Evolutionary conservation across 2,888 invertebrate genomes (phyloP).

Genomic region (Epicampocera succincta): DNA sequence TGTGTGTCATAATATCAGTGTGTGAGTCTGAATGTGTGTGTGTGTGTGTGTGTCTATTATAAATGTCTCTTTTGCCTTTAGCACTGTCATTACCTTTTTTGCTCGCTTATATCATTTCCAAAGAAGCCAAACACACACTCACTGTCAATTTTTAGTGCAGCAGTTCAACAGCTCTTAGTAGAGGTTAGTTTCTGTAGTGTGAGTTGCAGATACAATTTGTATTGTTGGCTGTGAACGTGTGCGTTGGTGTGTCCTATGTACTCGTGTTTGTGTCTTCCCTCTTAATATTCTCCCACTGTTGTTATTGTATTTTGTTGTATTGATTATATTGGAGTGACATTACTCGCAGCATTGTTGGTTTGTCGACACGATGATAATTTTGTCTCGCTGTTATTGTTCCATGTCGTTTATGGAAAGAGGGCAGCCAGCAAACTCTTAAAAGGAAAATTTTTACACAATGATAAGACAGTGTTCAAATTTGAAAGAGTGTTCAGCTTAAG

Average conservation of each 20-base stretch:
- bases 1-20: slow-evolving; percentile 48
- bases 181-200: slow-evolving; percentile 44
- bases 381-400: slow-evolving; percentile 20
- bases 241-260: neutral
- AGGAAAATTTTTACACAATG: neutral
- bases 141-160: neutral
- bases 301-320: slow-evolving; percentile 17
- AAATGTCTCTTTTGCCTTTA: slow-evolving; percentile 69
- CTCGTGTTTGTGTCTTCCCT: slow-evolving; percentile 1
- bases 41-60: slow-evolving; percentile 38
- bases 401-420: neutral
- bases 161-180: slow-evolving; percentile 48
- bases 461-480: too few species aligned
- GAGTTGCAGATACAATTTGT: slow-evolving; percentile 30
- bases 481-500: neutral
- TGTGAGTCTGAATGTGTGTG: slow-evolving; percentile 53
- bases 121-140: neutral
- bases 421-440: slow-evolving; percentile 19
- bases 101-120: slow-evolving; percentile 15
- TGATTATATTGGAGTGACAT: slow-evolving; percentile 57
- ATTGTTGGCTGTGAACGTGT: neutral
- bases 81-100: slow-evolving; percentile 28
- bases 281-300: slow-evolving; percentile 8
- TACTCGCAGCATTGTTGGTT: slow-evolving; percentile 28
- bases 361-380: slow-evolving; percentile 1